These are phyloP conservation scores for Graptemys geographica DNA, from an alignment of 2,797 vertebrate species.

Conservation along the genomic window DNA sequence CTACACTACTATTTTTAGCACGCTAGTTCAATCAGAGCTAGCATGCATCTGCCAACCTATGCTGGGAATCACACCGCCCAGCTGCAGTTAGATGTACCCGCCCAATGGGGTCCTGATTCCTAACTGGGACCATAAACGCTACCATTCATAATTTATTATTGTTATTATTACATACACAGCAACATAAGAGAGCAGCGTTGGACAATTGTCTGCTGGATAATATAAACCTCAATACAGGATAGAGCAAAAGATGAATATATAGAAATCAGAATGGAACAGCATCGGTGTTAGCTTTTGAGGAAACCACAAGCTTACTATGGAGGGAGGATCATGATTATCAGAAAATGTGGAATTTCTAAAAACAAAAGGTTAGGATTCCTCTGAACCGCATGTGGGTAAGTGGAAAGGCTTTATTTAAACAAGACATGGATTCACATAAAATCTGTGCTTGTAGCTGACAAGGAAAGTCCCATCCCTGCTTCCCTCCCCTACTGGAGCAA, in stretches of 20 bases:
- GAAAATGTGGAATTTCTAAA: not conserved
- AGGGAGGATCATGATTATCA: not conserved
- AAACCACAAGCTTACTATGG: conserved; percentile 15
- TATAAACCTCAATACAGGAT: not conserved
- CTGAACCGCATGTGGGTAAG: not conserved
- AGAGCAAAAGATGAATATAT: not conserved
- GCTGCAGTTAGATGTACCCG: not conserved
- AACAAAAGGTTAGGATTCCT: conserved; percentile 42
- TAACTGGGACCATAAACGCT: not conserved
- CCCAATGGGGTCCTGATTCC: not conserved
- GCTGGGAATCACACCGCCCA: not conserved
- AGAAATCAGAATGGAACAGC: not conserved
- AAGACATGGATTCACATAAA: conserved; percentile 55
- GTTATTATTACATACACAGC: not conserved
- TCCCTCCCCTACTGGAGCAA: conserved; percentile 55
- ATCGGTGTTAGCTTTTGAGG: not conserved
- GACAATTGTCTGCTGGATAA: not conserved
- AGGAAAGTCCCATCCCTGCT: conserved; percentile 51
- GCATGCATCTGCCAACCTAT: not conserved
- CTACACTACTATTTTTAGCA: not conserved
- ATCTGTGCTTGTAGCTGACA: conserved; percentile 46
- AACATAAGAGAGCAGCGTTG: not conserved
- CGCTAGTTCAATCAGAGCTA: not conserved
- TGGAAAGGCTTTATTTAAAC: conserved; percentile 28
- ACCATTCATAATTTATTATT: not conserved